A percentile compares a stretch with the other conserved stretches of the same genome.
These are phyloP conservation scores for Percina caprodes DNA, from an alignment of 2,113 vertebrate genomes.

Conservation along the genomic window DNA sequence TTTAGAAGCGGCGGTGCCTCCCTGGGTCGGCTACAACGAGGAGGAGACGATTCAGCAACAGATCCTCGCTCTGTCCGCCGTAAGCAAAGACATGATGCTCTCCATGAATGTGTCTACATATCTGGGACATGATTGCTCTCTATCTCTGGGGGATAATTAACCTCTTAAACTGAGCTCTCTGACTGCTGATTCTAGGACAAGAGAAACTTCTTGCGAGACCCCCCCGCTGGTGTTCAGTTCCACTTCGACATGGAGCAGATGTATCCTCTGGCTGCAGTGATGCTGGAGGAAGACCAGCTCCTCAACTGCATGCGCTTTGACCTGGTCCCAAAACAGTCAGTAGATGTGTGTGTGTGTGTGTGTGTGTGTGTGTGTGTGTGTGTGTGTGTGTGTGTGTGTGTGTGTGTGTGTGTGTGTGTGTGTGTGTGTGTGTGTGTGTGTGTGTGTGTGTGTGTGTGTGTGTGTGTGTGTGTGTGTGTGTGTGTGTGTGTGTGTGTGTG, in stretches of 20 bases:
- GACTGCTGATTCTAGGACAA: slow-evolving; percentile 64
- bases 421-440: background rate
- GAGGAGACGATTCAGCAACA: slow-evolving; percentile 98
- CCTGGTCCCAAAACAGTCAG: slow-evolving; percentile 79
- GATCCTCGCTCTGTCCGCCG: slow-evolving; percentile 95
- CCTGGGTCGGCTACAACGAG: slow-evolving; percentile 97
- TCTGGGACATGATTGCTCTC: background rate
- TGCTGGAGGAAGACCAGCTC: slow-evolving; percentile 80
- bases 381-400: background rate
- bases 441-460: no score
- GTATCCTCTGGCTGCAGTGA: slow-evolving; percentile 77
- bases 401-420: background rate
- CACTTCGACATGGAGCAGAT: slow-evolving; percentile 80
- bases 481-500: no score
- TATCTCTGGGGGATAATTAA: background rate
- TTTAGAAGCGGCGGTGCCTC: slow-evolving; percentile 92
- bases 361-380: slow-evolving; percentile 19
- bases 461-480: no score
- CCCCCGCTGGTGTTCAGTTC: slow-evolving; percentile 79
- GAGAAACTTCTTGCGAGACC: slow-evolving; percentile 80
- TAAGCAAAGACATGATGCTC: slow-evolving; percentile 77
- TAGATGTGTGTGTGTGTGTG: background rate
- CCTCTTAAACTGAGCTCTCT: background rate
- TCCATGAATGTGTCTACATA: background rate
- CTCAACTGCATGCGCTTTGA: slow-evolving; percentile 82